These are phyloP conservation scores for Glomeris marginata DNA, from an alignment of 2,888 invertebrate genomes.

Conservation along the genomic window DNA sequence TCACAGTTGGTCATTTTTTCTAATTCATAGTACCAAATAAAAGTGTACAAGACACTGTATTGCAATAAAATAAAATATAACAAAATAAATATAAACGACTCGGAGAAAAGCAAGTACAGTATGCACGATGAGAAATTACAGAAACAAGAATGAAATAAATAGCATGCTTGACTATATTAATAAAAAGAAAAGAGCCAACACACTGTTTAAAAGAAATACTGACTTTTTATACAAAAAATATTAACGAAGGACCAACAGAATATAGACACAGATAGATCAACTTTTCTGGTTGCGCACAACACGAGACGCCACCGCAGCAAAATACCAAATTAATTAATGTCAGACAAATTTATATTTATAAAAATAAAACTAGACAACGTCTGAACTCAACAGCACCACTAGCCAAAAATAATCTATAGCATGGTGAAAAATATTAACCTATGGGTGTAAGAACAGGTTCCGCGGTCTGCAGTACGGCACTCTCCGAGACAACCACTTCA, in stretches of 20 bases:
- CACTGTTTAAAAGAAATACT: too few species aligned
- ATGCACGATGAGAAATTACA: constrained; percentile 4
- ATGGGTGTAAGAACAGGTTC: constrained; percentile 61
- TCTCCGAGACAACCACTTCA: constrained; percentile 55
- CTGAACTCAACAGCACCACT: not conserved
- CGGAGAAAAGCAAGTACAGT: too few species aligned
- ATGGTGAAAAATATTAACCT: constrained; percentile 33
- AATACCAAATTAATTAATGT: not conserved
- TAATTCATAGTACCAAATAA: constrained; percentile 2
- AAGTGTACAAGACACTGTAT: constrained; percentile 6
- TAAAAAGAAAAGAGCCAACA: too few species aligned
- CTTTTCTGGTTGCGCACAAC: too few species aligned
- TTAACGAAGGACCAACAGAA: too few species aligned
- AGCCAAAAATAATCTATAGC: not conserved
- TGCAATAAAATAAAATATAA: too few species aligned
- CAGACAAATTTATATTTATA: not conserved
- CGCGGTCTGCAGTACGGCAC: constrained; percentile 51
- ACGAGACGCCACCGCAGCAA: too few species aligned
- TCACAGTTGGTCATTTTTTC: too few species aligned
- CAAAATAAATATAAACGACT: too few species aligned
- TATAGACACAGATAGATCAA: not conserved
- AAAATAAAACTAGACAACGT: not conserved
- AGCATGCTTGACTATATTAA: too few species aligned
- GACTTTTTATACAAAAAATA: too few species aligned
- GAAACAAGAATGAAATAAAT: constrained; percentile 2